Evolutionary conservation across 2,888 invertebrate species (phyloP), one percentile per base, ranked within the genome.

Genomic region (Drosophila mettleri): DNA sequence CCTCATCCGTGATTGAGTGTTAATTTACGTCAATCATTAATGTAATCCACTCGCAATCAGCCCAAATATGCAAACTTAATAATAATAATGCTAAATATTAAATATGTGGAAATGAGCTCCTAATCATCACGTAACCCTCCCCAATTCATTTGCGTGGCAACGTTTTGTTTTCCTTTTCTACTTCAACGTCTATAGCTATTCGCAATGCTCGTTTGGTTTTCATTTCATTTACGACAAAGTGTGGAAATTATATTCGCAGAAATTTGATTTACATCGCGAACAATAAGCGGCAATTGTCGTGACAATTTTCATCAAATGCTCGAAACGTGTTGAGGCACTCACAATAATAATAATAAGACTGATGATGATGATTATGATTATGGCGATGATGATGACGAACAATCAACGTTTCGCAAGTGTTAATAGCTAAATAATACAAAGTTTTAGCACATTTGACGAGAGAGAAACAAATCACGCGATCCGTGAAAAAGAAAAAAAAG

Each of bases 261-360:
- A 76, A 62, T 54, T 87, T 87, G 87, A 87, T 85, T 87, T 85
- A 74, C 78, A 77, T 67, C 66, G 61, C 48, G 51, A 59, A 41
- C 63, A 54, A 43, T 51, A 57, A 66, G 54, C 65, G 55, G 48
- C 84, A 83, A 86, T 80, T 85, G 72, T 82, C 80, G 85, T 82
- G 87, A 80, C 85, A 74, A 72, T 74, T 74, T 65, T 54, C 64
- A 75, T 58, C 58, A 69, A 58, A 41, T 33, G 20, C 33, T 41
- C 4, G 36, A 61, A 80, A 82, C 81, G 86, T 81, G 81, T 66
- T 82, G 72, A 31, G 62, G 86, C 74, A 71, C 66, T 79, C 31
- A 39, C 69, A 58, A 38, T 39, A 54, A 59, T 58, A 61, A 65
- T 43, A 36, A 52, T 39, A 1, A 52, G 12, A 20, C 18, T 8